Evolutionary conservation across 1,140 invertebrate species (phyloP).

Genomic region (Myzus persicae): DNA sequence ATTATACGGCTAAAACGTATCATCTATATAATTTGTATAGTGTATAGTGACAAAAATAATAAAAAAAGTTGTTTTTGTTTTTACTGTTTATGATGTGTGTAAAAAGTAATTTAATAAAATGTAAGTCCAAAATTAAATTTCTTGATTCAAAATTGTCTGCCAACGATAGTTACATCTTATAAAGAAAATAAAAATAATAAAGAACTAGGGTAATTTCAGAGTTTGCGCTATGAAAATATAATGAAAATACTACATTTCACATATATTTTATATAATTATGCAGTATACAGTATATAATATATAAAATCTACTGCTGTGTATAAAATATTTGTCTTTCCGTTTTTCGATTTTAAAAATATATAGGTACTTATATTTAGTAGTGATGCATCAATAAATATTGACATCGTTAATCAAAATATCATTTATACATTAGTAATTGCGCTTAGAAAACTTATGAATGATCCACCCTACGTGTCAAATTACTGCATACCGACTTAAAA

Average conservation of each 20-base stretch:
- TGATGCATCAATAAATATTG: background rate
- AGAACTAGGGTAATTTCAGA: background rate
- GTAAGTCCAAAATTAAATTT: background rate
- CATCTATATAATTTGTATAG: background rate
- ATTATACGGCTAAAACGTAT: background rate
- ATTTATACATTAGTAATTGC: background rate
- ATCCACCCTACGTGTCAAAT: too few species aligned
- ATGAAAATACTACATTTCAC: background rate
- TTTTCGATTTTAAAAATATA: background rate
- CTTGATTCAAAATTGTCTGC: background rate
- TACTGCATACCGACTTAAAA: too few species aligned
- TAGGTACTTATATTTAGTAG: background rate
- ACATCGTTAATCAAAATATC: background rate
- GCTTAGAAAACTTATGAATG: too few species aligned
- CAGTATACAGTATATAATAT: background rate
- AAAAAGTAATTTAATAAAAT: constrained; percentile 14
- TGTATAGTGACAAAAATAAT: background rate
- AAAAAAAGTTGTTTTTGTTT: constrained; percentile 12
- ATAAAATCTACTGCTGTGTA: background rate
- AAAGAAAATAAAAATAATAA: constrained; percentile 10
- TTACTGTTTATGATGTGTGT: background rate
- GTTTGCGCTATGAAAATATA: background rate
- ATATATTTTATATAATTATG: background rate
- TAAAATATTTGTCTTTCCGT: background rate
- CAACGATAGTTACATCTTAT: background rate